These are phyloP conservation scores for Axinella damicornis DNA, from an alignment of 37 sponge, comb jelly and placozoan genomes.

Conservation along the genomic window DNA sequence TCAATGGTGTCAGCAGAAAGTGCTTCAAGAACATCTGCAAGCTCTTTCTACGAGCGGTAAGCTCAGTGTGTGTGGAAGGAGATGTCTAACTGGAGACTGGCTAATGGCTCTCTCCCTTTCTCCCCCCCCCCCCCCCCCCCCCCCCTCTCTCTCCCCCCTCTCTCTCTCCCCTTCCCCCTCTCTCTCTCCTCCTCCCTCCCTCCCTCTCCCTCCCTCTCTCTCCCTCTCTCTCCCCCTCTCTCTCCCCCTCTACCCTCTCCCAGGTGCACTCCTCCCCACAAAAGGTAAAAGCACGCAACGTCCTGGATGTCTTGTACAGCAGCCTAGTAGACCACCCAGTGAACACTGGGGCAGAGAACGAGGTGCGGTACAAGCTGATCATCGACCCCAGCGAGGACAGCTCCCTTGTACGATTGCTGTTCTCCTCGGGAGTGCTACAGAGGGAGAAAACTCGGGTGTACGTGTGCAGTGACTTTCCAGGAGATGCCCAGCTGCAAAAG, in stretches of 20 bases:
- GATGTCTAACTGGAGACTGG: too few species aligned
- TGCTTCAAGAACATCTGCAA: conserved; percentile 66
- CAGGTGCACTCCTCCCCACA: conserved; percentile 21
- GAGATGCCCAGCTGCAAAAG: conserved; percentile 81
- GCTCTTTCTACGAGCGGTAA: conserved; percentile 62
- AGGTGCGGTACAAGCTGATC: conserved; percentile 91
- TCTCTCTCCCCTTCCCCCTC: too few species aligned
- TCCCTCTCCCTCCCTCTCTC: too few species aligned
- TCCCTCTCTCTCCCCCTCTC: too few species aligned
- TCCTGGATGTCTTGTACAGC: conserved; percentile 64
- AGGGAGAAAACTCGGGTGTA: conserved; percentile 63
- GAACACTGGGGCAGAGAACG: conserved; percentile 50
- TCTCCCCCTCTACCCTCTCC: too few species aligned
- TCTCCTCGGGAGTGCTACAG: conserved; percentile 68
- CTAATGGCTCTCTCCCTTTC: too few species aligned
- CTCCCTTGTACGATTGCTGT: conserved; percentile 79
- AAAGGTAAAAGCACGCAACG: conserved; percentile 40
- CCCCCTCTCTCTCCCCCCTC: too few species aligned
- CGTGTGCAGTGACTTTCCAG: conserved; percentile 89
- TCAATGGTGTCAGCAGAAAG: conserved; percentile 70
- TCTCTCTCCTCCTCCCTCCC: too few species aligned
- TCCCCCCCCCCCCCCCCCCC: too few species aligned
- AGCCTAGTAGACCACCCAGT: conserved; percentile 70
- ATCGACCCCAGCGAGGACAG: conserved; percentile 91
- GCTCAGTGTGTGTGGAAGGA: too few species aligned